A percentile compares a stretch with the other conserved stretches of the same genome.
Conservation (phyloP, 2,113 vertebrate species). For the Chloebia gouldiae region DNA sequence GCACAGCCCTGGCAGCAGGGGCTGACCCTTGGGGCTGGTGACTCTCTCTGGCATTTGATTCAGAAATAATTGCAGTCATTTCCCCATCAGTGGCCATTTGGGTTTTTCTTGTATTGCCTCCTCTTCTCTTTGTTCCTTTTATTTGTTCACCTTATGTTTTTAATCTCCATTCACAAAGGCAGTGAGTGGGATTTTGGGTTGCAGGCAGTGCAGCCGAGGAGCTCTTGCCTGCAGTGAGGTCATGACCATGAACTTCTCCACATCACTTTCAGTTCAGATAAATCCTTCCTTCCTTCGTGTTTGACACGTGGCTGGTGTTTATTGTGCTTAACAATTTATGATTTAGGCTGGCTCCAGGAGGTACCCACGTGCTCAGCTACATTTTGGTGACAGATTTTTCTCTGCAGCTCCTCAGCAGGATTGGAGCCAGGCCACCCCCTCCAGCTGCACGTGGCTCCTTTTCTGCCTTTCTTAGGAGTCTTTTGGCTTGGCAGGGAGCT, state of each 20-base stretch:
- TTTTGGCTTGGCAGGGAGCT: not conserved
- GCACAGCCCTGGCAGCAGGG: not conserved
- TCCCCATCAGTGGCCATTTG: not conserved
- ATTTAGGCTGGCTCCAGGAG: not conserved
- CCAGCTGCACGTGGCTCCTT: not conserved
- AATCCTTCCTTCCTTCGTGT: not conserved
- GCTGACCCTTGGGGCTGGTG: not conserved
- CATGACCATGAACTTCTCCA: not conserved
- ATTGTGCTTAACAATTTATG: not conserved
- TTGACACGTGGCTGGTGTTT: not conserved
- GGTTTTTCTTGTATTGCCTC: not conserved
- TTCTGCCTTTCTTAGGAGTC: not conserved
- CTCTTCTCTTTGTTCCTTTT: not conserved
- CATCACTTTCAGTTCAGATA: not conserved
- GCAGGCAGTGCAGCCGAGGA: not conserved
- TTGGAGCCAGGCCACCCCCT: not conserved
- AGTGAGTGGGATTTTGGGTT: not conserved
- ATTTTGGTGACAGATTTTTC: not conserved
- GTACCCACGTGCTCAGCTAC: not conserved
- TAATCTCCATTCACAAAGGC: not conserved
- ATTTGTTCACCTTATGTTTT: not conserved
- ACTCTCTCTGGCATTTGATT: not conserved
- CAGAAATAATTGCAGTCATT: not conserved
- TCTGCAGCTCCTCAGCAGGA: not conserved
- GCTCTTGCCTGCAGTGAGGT: not conserved